A percentile compares a stretch with the other conserved stretches of the same genome.
Evolutionary conservation across 1,140 invertebrate species (phyloP).

Genomic region (Diplogasteroides magnus): DNA sequence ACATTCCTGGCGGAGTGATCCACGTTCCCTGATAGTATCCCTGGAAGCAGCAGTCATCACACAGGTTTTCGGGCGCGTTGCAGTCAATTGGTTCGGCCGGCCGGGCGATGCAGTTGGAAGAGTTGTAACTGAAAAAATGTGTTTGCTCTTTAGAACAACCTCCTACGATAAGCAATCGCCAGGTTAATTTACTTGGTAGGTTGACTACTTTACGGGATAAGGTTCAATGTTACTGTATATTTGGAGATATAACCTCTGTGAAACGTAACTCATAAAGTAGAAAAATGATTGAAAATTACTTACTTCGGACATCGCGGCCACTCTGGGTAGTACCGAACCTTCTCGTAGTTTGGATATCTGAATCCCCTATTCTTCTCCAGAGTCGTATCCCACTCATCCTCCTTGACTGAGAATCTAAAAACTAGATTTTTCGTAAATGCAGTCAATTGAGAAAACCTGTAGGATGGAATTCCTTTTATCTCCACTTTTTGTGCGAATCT

Average conservation of each 20-base stretch:
- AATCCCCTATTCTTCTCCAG: conserved; percentile 17
- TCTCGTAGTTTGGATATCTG: conserved; percentile 10
- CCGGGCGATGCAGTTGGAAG: background rate
- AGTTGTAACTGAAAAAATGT: background rate
- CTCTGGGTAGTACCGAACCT: conserved; percentile 21
- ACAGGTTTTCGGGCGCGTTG: conserved; percentile 1
- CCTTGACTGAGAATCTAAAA: conserved; percentile 15
- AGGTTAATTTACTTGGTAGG: no score
- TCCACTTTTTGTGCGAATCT: background rate
- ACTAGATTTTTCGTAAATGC: no score
- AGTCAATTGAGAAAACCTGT: no score
- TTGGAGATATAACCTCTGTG: background rate
- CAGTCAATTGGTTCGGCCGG: background rate
- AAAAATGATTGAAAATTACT: no score
- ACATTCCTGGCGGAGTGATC: background rate
- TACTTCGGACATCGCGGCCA: conserved; percentile 10
- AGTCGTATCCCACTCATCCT: conserved; percentile 24
- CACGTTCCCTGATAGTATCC: background rate
- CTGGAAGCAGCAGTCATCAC: background rate
- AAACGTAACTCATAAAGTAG: no score
- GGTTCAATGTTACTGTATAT: background rate
- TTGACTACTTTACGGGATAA: no score
- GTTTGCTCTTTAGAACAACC: no score
- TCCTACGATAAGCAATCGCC: no score
- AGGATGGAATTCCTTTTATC: background rate